These are phyloP conservation scores for Epizoanthus stellaris DNA, from an alignment of 92 coral and sea anemone genomes.

Conservation along the genomic window DNA sequence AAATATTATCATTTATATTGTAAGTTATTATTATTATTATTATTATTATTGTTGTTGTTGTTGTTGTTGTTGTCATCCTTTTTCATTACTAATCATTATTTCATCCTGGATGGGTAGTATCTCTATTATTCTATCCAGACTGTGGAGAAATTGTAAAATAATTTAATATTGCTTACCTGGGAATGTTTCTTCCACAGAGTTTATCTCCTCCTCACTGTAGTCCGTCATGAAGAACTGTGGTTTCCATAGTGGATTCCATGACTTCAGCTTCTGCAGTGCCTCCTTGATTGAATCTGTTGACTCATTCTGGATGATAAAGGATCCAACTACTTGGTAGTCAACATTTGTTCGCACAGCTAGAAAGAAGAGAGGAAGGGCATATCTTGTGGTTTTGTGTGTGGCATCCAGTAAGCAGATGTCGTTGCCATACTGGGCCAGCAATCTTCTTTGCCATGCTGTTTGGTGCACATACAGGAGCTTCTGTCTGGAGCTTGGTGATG, in stretches of 20 bases:
- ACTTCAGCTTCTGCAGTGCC: slow-evolving; percentile 36
- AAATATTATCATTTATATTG: no score
- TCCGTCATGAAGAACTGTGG: slow-evolving; percentile 58
- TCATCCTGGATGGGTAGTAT: no score
- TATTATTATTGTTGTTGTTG: no score
- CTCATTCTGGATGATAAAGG: not conserved
- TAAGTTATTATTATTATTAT: not conserved
- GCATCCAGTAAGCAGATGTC: slow-evolving; percentile 3
- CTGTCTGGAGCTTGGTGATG: no score
- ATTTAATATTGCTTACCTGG: not conserved
- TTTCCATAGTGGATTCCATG: slow-evolving; percentile 58
- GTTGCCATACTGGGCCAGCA: slow-evolving; percentile 43
- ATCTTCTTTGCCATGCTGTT: slow-evolving; percentile 46
- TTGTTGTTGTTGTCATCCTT: no score
- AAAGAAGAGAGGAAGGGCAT: no score
- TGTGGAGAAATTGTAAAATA: no score
- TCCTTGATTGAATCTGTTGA: slow-evolving; percentile 42
- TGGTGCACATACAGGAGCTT: slow-evolving; percentile 57
- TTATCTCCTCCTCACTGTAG: slow-evolving; percentile 56
- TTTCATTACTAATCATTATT: no score
- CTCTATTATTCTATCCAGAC: no score
- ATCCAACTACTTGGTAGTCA: no score
- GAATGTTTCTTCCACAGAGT: slow-evolving; percentile 54
- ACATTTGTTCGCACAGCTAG: no score
- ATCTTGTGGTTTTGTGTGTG: no score